Percentiles rank a stretch among this genome's conserved stretches.
These are phyloP conservation scores for Toxotes lorentzi DNA, from an alignment of 2,797 vertebrate species.

Conservation along the genomic window DNA sequence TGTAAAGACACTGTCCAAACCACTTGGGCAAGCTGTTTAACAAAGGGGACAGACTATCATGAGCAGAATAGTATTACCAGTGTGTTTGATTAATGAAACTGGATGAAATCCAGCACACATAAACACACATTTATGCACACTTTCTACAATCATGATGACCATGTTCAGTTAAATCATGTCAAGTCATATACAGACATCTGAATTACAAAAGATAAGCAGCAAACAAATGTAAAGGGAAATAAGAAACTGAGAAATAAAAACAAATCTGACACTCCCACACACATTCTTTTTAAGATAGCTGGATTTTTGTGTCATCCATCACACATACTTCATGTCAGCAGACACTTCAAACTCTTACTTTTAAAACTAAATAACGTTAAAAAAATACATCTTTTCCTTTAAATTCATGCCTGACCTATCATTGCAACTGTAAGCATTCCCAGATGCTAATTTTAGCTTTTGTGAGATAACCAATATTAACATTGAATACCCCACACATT, in stretches of 20 bases:
- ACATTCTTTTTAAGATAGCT: slow-evolving; percentile 55
- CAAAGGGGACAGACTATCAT: slow-evolving; percentile 63
- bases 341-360: slow-evolving; percentile 46
- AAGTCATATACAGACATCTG: slow-evolving; percentile 88
- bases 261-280: background rate
- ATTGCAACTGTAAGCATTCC: slow-evolving; percentile 75
- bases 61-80: slow-evolving; percentile 81
- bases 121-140: slow-evolving; percentile 27
- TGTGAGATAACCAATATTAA: slow-evolving; percentile 66
- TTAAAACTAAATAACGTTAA: slow-evolving; percentile 74
- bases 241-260: slow-evolving; percentile 66
- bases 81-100: slow-evolving; percentile 67
- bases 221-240: slow-evolving; percentile 83
- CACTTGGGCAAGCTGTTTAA: slow-evolving; percentile 29
- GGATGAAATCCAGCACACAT: slow-evolving; percentile 47
- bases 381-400: slow-evolving; percentile 81
- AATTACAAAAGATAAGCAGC: slow-evolving; percentile 88
- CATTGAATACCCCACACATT: slow-evolving; percentile 59
- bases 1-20: slow-evolving; percentile 48
- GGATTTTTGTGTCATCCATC: slow-evolving; percentile 42
- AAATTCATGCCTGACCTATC: slow-evolving; percentile 78
- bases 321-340: slow-evolving; percentile 30
- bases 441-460: slow-evolving; percentile 77
- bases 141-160: slow-evolving; percentile 84
- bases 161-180: slow-evolving; percentile 79